Evolutionary conservation across 2,888 invertebrate species (phyloP), one percentile per base, ranked within the genome.

Genomic region (Linnaemya vulpina): DNA sequence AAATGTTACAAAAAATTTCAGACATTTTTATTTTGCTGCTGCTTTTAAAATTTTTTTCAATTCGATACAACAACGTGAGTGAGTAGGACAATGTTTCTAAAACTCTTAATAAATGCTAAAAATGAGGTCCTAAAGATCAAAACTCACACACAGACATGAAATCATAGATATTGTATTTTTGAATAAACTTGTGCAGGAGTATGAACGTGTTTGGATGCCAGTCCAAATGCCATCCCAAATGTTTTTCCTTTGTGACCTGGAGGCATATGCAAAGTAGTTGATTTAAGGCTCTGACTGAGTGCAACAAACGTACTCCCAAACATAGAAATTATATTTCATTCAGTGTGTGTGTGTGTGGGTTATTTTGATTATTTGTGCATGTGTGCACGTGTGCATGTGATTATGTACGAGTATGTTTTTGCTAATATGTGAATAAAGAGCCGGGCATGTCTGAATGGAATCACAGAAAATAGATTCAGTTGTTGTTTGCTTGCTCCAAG

Each of bases 191-290:
- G 25, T 1, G 35, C 25, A 15, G 7, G 15, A 22, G 25, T 15
- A 17, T 46, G 43, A n/a, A 46, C 10, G 35, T 49, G 49, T 62
- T 38, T 62, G 49, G 20, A 75, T 68, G 8, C 35, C 17, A 38
- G 35, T 38, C n/a, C 51, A 76, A 60, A 51, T 76, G 35, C 13
- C n/a, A n/a, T n/a, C n/a, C 46, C 63, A 68, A 81, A 84, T 81
- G 77, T 49, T 78, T 82, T 82, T 63, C 77, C 70, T 78, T 75
- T 78, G 43, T 85, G 82, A 82, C 85, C 85, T 75, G 53, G 75
- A 85, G 85, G 60, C 85, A 85, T 82, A 85, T 85, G 85, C 85
- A 82, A 82, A 82, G 82, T 82, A 85, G 85, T 82, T 82, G 78
- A 81, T 85, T 78, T 78, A 78, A 74, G 71, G 71, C 74, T 68